Evolutionary conservation across 2,888 invertebrate species (phyloP).

Genomic region (Euphydryas editha): DNA sequence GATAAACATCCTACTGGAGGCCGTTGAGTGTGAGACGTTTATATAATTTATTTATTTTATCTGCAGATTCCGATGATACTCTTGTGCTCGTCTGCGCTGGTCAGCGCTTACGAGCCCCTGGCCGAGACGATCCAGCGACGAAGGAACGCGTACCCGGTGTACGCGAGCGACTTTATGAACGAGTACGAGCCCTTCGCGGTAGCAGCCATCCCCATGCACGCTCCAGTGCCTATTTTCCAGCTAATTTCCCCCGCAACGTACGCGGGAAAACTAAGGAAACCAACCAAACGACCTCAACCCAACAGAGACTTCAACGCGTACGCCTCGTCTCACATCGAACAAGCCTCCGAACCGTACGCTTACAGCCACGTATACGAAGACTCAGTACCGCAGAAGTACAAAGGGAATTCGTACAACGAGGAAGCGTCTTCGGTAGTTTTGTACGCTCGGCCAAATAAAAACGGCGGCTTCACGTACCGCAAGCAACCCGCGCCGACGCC

Average conservation of each 20-base stretch:
- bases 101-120: conserved; percentile 48
- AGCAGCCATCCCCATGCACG: conserved; percentile 68
- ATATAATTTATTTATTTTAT: conserved; percentile 15
- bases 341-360: conserved; percentile 45
- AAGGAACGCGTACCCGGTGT: conserved; percentile 51
- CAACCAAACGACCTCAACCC: conserved; percentile 25
- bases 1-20: too few relatives aligned
- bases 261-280: conserved; percentile 19
- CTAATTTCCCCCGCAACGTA: conserved; percentile 52
- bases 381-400: conserved; percentile 32
- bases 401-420: conserved; percentile 40
- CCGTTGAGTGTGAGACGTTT: not conserved
- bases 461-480: conserved; percentile 68
- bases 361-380: conserved; percentile 48
- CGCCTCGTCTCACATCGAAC: conserved; percentile 27
- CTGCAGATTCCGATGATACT: conserved; percentile 56
- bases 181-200: conserved; percentile 62
- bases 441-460: conserved; percentile 65
- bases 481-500: conserved; percentile 44
- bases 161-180: conserved; percentile 54
- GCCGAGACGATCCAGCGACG: conserved; percentile 49
- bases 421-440: conserved; percentile 55
- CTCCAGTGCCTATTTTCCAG: conserved; percentile 64
- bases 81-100: conserved; percentile 48
- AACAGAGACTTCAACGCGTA: conserved; percentile 29